Percentiles rank a stretch among this genome's conserved stretches.
These are phyloP conservation scores for Zaprionus obscuricornis DNA, from an alignment of 2,888 invertebrate species.

Conservation along the genomic window DNA sequence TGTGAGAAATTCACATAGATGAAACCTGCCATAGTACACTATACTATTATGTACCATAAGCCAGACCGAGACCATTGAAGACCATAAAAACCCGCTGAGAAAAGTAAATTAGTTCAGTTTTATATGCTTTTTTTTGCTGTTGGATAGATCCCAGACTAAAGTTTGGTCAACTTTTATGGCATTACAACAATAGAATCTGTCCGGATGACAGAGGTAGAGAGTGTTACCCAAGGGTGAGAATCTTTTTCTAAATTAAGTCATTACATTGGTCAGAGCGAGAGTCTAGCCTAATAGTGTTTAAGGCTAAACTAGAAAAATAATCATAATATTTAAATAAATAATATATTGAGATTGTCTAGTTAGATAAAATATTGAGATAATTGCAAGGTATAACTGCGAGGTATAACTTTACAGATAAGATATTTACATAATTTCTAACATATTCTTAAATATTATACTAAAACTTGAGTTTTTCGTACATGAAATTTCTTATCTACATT, in stretches of 20 bases:
- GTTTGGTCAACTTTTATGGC: slow-evolving; percentile 64
- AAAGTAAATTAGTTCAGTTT: slow-evolving; percentile 74
- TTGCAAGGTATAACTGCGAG: too few species aligned
- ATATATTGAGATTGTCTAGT: too few species aligned
- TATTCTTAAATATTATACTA: too few species aligned
- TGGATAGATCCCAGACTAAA: slow-evolving; percentile 17
- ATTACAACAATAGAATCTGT: slow-evolving; percentile 60
- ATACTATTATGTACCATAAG: slow-evolving; percentile 4
- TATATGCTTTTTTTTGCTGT: slow-evolving; percentile 30
- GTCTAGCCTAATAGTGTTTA: neutral
- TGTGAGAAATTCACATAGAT: slow-evolving; percentile 77
- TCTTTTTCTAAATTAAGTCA: slow-evolving; percentile 25
- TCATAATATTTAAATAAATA: slow-evolving; percentile 24
- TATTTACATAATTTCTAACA: too few species aligned
- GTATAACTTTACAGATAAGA: too few species aligned
- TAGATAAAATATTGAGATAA: too few species aligned
- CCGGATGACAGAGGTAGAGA: neutral
- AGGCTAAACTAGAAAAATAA: neutral
- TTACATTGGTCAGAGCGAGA: slow-evolving; percentile 21
- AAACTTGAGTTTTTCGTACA: too few species aligned
- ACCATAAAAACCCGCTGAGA: slow-evolving; percentile 52
- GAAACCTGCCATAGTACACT: slow-evolving; percentile 1
- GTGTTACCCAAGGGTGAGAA: slow-evolving; percentile 42
- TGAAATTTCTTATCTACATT: too few species aligned
- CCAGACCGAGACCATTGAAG: slow-evolving; percentile 23